phyloP scores from a whole-genome alignment of 2,113 vertebrate species.

The Pseudonaja textilis region DNA sequence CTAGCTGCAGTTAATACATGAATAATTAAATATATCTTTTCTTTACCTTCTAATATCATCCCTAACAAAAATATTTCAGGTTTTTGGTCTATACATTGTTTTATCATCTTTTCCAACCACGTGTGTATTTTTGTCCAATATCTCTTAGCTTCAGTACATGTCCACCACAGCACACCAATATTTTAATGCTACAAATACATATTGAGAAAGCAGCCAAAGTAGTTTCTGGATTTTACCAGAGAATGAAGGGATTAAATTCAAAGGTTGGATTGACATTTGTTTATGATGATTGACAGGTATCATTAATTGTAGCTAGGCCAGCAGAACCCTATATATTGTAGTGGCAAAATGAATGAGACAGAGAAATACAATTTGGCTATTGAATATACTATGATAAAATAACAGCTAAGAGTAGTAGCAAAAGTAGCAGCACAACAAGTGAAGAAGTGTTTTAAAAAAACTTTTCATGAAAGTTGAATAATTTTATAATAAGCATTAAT shows the following conservation, averaged over 20 bases:
- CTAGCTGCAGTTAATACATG: too few relatives aligned
- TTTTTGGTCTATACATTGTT: too few relatives aligned
- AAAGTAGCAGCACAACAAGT: neutral
- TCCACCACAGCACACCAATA: neutral
- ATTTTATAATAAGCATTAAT: neutral
- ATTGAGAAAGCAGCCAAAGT: neutral
- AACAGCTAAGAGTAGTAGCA: neutral
- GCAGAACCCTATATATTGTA: neutral
- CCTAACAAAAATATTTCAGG: too few relatives aligned
- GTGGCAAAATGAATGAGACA: accelerated
- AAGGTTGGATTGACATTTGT: neutral
- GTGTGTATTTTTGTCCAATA: too few relatives aligned
- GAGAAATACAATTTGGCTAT: neutral
- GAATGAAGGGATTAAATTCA: neutral
- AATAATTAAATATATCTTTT: too few relatives aligned
- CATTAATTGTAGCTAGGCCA: neutral
- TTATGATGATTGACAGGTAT: neutral
- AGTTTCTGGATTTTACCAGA: neutral
- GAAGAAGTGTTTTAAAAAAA: neutral
- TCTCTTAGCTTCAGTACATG: too few relatives aligned
- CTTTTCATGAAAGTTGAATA: neutral
- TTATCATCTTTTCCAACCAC: too few relatives aligned
- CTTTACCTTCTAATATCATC: too few relatives aligned
- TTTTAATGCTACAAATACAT: neutral
- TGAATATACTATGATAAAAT: neutral